phyloP scores from a whole-genome alignment of 2,888 invertebrate species.

The Atethmia centrago region DNA sequence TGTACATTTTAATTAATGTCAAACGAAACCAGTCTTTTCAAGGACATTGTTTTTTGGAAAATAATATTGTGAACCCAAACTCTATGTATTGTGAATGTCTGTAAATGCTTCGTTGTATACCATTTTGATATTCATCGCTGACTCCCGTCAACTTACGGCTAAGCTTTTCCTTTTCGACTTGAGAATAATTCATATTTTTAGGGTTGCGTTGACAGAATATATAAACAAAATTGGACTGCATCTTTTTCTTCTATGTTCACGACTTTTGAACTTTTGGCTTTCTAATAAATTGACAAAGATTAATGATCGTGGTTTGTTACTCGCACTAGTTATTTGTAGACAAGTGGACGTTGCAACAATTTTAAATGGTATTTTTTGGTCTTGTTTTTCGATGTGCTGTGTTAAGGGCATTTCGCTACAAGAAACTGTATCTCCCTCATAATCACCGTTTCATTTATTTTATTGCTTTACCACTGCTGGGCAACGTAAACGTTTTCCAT shows the following conservation, averaged over 20 bases:
- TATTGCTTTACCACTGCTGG: neutral
- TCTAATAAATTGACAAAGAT: neutral
- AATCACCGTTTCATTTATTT: neutral
- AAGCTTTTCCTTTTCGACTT: conserved; percentile 34
- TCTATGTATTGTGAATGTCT: neutral
- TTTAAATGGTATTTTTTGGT: neutral
- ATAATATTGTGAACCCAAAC: neutral
- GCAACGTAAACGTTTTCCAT: too few relatives aligned
- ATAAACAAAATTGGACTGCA: conserved; percentile 3
- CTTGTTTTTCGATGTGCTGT: neutral
- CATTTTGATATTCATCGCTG: conserved; percentile 41
- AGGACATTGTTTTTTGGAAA: neutral
- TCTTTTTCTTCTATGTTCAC: neutral
- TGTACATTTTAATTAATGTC: conserved; percentile 51
- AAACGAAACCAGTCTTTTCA: neutral
- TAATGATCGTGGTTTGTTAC: neutral
- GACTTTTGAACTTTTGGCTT: neutral
- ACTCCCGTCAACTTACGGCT: conserved; percentile 14
- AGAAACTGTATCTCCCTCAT: neutral
- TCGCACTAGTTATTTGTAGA: neutral
- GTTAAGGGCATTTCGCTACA: neutral
- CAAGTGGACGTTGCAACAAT: neutral
- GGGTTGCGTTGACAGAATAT: conserved; percentile 25
- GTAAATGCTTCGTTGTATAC: conserved; percentile 18
- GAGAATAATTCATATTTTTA: conserved; percentile 28